Evolutionary conservation across 2,797 vertebrate genomes (phyloP).

Genomic region (Columba guinea): DNA sequence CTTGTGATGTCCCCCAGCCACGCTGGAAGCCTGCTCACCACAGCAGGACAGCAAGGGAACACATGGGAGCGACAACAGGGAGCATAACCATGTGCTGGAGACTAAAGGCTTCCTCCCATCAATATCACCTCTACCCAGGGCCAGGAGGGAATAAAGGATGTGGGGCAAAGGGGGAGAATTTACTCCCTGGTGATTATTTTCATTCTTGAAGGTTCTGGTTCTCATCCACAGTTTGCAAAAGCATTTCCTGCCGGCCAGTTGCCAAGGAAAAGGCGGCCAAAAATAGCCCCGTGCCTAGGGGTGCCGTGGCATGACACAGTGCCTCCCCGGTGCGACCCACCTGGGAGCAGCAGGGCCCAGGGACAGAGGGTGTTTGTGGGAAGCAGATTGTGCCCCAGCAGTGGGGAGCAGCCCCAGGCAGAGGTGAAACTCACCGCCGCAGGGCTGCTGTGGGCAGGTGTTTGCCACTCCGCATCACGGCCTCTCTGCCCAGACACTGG

Average conservation of each 20-base stretch:
- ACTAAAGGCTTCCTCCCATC: background rate
- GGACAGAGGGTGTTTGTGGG: background rate
- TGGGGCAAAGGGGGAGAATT: conserved; percentile 29
- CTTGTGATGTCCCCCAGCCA: background rate
- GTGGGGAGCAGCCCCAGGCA: background rate
- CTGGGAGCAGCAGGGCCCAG: background rate
- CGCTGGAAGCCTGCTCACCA: background rate
- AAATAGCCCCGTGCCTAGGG: conserved; percentile 14
- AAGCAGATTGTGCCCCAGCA: background rate
- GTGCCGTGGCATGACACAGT: background rate
- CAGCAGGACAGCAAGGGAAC: background rate
- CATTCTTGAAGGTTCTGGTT: conserved; percentile 38
- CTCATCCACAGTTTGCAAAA: conserved; percentile 53
- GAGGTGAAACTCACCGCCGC: background rate
- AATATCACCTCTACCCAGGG: background rate
- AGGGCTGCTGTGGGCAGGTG: background rate
- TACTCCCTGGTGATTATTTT: conserved; percentile 17
- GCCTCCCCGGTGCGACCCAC: background rate
- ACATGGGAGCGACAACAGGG: background rate
- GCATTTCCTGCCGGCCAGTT: conserved; percentile 41
- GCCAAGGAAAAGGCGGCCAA: conserved; percentile 2
- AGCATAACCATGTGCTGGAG: background rate
- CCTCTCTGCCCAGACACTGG: background rate
- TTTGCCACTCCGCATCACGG: background rate
- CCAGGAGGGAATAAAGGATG: background rate